A percentile compares a stretch with the other conserved stretches of the same genome.
Conservation (phyloP, 1,140 invertebrate genomes). For the Triops cancriformis region DNA sequence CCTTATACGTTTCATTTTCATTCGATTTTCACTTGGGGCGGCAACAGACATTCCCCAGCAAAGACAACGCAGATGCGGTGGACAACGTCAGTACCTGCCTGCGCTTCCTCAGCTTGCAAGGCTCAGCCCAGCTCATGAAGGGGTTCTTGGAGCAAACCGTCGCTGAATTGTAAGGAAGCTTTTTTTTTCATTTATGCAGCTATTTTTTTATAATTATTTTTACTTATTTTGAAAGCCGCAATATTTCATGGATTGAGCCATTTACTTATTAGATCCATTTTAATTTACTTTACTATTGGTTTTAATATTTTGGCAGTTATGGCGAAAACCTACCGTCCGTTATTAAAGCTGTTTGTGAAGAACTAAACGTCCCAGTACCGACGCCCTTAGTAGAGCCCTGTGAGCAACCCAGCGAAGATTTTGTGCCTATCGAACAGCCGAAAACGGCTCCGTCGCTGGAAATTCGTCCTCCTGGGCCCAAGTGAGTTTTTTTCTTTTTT, state of each 20-base stretch:
- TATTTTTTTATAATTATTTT: too few species aligned
- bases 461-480: not conserved
- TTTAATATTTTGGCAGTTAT: not conserved
- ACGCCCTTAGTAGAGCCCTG: not conserved
- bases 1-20: too few species aligned
- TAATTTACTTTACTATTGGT: not conserved
- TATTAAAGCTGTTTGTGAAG: not conserved
- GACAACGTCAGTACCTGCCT: not conserved
- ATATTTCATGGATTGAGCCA: too few species aligned
- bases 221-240: too few species aligned
- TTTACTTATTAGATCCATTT: not conserved
- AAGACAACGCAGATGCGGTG: not conserved
- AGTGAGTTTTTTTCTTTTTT: not conserved
- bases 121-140: not conserved
- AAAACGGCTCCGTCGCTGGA: not conserved
- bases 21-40: too few species aligned
- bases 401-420: not conserved
- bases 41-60: not conserved
- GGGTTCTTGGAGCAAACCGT: not conserved
- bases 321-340: not conserved
- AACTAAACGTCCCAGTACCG: not conserved
- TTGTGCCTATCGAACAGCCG: not conserved
- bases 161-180: not conserved
- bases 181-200: too few species aligned
- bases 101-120: not conserved